Percentiles rank a stretch among this genome's conserved stretches.
Conservation (phyloP, 2,113 vertebrate species). For the Chionis minor region DNA sequence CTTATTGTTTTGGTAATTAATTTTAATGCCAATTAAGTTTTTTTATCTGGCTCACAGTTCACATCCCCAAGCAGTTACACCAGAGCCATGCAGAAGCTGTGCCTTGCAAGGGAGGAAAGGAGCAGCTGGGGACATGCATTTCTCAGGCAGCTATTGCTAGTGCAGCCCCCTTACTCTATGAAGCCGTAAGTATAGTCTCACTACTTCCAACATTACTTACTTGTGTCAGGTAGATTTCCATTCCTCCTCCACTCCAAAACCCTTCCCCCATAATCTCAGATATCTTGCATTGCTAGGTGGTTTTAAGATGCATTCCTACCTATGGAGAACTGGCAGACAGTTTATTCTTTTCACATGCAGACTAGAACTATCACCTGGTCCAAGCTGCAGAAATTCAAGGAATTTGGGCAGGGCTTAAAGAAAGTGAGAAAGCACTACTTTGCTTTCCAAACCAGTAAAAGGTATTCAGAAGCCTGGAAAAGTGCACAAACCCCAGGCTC, state of each 20-base stretch:
- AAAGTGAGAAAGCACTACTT: background rate
- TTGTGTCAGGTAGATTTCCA: background rate
- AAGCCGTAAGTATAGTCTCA: background rate
- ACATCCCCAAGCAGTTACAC: background rate
- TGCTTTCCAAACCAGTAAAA: background rate
- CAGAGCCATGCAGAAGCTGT: background rate
- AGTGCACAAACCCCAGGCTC: background rate
- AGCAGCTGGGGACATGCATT: background rate
- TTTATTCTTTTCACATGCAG: constrained; percentile 42
- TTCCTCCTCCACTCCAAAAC: background rate
- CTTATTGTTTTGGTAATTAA: background rate
- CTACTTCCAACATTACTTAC: background rate
- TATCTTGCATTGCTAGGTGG: background rate
- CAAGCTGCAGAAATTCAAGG: constrained; percentile 32
- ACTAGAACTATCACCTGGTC: constrained; percentile 32
- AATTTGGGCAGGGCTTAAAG: constrained; percentile 35
- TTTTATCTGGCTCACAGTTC: background rate
- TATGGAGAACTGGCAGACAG: background rate
- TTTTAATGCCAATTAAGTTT: background rate
- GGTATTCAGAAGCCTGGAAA: background rate
- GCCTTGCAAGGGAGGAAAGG: background rate
- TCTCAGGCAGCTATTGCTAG: background rate
- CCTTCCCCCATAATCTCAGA: background rate
- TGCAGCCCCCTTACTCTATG: background rate
- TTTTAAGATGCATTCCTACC: constrained; percentile 6